Base-by-base conservation (phyloP, 1,140 invertebrate genomes). In the Cheumatopsyche charites region DNA sequence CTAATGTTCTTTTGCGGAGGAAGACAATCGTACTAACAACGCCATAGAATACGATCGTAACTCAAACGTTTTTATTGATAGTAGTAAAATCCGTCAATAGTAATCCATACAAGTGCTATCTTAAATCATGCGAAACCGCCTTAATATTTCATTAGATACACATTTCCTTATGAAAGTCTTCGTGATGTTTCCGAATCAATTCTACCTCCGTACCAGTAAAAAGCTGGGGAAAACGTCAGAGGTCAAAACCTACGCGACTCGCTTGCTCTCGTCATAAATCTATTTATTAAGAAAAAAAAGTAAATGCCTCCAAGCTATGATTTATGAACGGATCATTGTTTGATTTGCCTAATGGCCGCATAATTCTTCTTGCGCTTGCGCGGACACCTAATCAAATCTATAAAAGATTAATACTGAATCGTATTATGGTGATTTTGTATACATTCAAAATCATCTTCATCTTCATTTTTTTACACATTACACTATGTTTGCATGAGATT, bases 341-440 rank as follows among this genome's bases (percentile, higher is more conserved):
- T 58, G 55, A 58, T 58, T 58, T 58, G 55, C 55, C 55, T 58
- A 58, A 58, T 58, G 55, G 55, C 55, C 55, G 55, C 55, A 58
- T 58, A 58, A 58, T 58, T 58, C 55, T 58, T 58, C 55, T 23
- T 23, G 29, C 55, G 4, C 19, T 52, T 19, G 19, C 47, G 47
- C 19, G 19, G 47, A 19, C 49, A 21, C 55, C 29, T 58, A 58
- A 58, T 58, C 55, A 58, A 58, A 58, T 58, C 23, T 58, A n/a
- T 15, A 47, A 47, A 47, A 47, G 29, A 36, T 36, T 36, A 36
- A 36, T 36, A 36, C 29, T 36, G 29, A 4, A 9, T 36, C 3
- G 29, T 36, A 36, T 36, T 4, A 36, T 9, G 9, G 29, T 36
- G 29, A 36, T 36, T 36, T 36, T 36, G 3, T 36, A 36, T 36